These are phyloP conservation scores for Diaphora mendica DNA, from an alignment of 2,888 invertebrate species.

Conservation along the genomic window DNA sequence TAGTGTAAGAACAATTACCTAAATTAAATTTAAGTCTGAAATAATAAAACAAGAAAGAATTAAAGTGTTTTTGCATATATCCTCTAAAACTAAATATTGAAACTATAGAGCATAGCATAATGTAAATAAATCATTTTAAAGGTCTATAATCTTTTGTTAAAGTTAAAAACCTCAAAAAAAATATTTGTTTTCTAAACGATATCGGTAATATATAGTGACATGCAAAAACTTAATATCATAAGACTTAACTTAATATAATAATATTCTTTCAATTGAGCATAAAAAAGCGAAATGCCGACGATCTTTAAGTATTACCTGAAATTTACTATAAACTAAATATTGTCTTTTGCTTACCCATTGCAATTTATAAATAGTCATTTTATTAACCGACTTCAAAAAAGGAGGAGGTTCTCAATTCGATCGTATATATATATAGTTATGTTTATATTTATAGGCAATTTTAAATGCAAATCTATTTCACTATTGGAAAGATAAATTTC, in stretches of 20 bases:
- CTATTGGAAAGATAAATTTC: background rate
- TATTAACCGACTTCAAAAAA: too few species aligned
- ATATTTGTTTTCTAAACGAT: too few species aligned
- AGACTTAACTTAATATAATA: too few species aligned
- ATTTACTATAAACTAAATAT: too few species aligned
- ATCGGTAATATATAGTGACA: background rate
- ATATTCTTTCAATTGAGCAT: too few species aligned
- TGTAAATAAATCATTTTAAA: background rate
- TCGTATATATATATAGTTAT: too few species aligned
- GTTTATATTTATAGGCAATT: too few species aligned
- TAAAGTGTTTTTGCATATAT: background rate
- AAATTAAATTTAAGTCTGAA: background rate
- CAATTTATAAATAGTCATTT: too few species aligned
- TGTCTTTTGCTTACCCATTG: too few species aligned
- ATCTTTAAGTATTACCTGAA: constrained; percentile 53
- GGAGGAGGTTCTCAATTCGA: too few species aligned
- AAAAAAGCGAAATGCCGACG: constrained; percentile 44
- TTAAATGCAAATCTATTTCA: constrained; percentile 1
- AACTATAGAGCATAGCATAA: background rate
- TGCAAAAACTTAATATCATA: background rate
- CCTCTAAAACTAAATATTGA: background rate
- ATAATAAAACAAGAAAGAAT: background rate
- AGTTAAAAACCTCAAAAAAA: background rate
- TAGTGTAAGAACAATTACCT: background rate
- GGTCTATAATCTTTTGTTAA: background rate